These are phyloP conservation scores for Acanthosepion esculentum DNA, from an alignment of 2,888 invertebrate species.

Conservation along the genomic window DNA sequence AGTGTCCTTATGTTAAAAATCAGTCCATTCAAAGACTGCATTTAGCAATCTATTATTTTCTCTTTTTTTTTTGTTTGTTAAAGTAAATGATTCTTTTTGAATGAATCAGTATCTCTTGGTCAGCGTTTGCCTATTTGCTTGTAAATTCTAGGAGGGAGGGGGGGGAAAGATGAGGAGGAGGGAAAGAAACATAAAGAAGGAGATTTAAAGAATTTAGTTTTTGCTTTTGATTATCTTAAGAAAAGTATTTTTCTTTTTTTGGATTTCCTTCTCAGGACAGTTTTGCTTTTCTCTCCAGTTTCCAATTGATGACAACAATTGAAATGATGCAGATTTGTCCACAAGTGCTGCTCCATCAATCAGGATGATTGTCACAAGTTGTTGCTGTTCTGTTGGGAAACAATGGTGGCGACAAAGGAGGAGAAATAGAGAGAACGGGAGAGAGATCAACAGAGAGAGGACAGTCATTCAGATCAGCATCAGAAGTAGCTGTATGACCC, in stretches of 20 bases:
- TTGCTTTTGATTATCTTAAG: neutral
- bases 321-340: neutral
- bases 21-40: neutral
- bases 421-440: neutral
- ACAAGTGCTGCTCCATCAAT: neutral
- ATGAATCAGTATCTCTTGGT: neutral
- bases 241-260: too few species aligned
- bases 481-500: neutral
- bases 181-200: too few species aligned
- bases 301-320: neutral
- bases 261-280: neutral
- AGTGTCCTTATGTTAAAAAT: neutral
- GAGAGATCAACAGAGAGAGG: neutral
- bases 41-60: neutral
- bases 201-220: neutral
- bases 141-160: neutral
- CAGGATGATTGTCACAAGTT: neutral
- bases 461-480: neutral
- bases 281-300: neutral
- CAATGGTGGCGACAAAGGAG: neutral
- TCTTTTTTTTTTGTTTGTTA: too few species aligned
- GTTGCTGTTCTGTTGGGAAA: neutral
- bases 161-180: neutral
- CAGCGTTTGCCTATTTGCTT: neutral
- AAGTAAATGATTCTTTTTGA: neutral